Evolutionary conservation across 2,113 vertebrate species (phyloP).

Genomic region (Hemibagrus wyckioides): DNA sequence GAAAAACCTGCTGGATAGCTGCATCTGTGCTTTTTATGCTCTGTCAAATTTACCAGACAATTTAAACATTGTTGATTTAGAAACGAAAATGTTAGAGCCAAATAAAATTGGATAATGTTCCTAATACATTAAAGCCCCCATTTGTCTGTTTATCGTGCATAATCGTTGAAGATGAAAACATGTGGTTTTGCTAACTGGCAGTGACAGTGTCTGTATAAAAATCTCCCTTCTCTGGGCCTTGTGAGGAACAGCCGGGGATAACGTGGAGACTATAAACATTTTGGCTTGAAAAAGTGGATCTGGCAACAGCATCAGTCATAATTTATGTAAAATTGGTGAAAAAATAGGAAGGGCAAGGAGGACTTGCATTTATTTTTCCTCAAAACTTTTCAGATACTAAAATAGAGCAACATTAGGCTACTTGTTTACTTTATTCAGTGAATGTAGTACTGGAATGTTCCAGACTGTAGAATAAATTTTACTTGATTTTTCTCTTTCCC

Average conservation of each 20-base stretch:
- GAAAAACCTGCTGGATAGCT: not conserved
- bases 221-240: not conserved
- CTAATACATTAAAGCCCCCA: not conserved
- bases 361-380: not conserved
- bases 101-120: not conserved
- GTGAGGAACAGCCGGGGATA: not conserved
- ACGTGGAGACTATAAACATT: no score
- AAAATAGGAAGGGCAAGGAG: not conserved
- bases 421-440: not conserved
- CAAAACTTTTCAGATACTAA: not conserved
- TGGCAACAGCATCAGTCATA: not conserved
- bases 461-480: not conserved
- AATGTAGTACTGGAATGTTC: not conserved
- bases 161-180: not conserved
- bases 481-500: not conserved
- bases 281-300: not conserved
- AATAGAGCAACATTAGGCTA: not conserved
- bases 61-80: not conserved
- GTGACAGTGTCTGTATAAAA: not conserved
- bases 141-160: conserved; percentile 1
- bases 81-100: not conserved
- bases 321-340: not conserved
- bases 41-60: not conserved
- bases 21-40: not conserved
- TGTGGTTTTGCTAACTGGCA: conserved; percentile 18